These are phyloP conservation scores for Crematogaster levior DNA, from an alignment of 2,888 invertebrate genomes.

Conservation along the genomic window DNA sequence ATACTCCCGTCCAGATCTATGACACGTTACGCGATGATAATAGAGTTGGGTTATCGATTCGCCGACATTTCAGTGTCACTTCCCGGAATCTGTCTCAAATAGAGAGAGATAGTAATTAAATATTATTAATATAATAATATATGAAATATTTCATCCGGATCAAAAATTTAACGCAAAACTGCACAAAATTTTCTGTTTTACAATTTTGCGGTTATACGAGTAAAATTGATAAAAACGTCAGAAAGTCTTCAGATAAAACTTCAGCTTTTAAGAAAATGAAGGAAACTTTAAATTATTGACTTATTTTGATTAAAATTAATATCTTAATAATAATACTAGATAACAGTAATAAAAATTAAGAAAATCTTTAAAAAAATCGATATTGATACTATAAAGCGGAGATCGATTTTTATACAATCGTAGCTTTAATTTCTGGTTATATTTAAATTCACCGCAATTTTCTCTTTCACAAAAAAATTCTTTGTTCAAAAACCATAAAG, in stretches of 20 bases:
- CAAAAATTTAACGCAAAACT: background rate
- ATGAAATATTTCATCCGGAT: background rate
- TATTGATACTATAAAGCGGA: background rate
- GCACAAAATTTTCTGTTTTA: background rate
- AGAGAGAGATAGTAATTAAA: background rate
- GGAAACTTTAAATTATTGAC: background rate
- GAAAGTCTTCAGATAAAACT: background rate
- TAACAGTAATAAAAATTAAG: background rate
- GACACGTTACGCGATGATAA: conserved; percentile 30
- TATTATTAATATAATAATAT: conserved; percentile 16
- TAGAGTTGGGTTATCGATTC: conserved; percentile 28
- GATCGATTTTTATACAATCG: background rate
- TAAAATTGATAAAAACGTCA: background rate
- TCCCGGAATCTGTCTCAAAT: background rate
- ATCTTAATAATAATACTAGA: background rate
- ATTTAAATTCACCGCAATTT: background rate
- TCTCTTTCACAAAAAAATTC: background rate
- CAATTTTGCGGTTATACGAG: background rate
- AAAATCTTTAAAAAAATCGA: background rate
- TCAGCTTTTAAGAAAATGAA: background rate
- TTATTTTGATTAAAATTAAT: background rate
- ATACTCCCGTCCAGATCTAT: conserved; percentile 55
- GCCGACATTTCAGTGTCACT: background rate
- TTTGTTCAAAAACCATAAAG: background rate
- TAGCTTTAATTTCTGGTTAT: background rate